Percentiles rank a stretch among this genome's conserved stretches.
phyloP scores from a whole-genome alignment of 92 coral and sea anemone genomes.

The Parazoanthus darwini region DNA sequence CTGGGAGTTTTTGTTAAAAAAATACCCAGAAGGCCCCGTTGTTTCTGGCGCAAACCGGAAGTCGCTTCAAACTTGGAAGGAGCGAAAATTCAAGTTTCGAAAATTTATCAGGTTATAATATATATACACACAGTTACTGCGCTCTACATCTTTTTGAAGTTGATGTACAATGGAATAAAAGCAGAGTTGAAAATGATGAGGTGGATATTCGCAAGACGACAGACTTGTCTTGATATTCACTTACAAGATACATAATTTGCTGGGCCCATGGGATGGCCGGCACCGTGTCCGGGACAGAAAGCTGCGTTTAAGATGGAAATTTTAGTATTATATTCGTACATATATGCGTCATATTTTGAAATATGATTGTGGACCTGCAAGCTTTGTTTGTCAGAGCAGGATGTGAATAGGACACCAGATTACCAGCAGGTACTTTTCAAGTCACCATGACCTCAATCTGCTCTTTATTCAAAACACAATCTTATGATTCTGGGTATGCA shows the following conservation, averaged over 20 bases:
- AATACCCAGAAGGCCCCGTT: background rate
- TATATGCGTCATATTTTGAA: background rate
- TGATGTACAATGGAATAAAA: no score
- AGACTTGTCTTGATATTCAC: no score
- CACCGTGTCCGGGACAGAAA: no score
- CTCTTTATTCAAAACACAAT: constrained; percentile 1
- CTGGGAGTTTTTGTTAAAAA: background rate
- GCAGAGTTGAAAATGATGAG: no score
- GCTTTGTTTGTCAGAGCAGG: background rate
- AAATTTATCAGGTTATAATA: background rate
- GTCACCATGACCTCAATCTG: constrained; percentile 31
- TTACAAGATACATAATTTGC: no score
- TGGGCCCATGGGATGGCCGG: no score
- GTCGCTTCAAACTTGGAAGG: background rate
- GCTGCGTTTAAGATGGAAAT: background rate
- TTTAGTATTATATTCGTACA: background rate
- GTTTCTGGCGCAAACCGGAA: constrained; percentile 1
- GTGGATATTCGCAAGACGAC: no score
- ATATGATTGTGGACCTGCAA: constrained; percentile 13
- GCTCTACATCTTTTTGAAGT: no score
- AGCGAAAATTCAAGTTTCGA: background rate
- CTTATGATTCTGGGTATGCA: constrained; percentile 4
- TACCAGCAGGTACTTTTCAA: constrained; percentile 28
- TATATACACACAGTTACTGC: no score
- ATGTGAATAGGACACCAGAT: constrained; percentile 30